Conservation (phyloP, 2,797 vertebrate species). For the Pipistrellus pipistrellus region DNA sequence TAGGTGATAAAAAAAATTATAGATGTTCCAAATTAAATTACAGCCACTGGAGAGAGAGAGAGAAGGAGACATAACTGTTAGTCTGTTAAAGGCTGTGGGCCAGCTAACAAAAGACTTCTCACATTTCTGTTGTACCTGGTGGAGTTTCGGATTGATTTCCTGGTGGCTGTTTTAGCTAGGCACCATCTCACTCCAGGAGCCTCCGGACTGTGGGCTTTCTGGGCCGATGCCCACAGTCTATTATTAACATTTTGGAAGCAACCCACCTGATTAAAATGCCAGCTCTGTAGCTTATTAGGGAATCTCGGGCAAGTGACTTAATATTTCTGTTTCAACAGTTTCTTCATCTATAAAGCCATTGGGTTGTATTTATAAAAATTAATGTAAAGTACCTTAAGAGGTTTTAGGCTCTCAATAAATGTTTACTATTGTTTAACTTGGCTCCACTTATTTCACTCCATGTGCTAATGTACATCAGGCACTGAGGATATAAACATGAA, state of each 20-base stretch:
- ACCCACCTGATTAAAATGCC: neutral
- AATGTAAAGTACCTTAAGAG: neutral
- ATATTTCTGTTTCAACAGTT: neutral
- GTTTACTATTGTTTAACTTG: neutral
- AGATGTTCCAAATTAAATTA: neutral
- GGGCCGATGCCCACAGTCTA: neutral
- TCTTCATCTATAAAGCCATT: neutral
- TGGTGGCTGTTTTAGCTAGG: neutral
- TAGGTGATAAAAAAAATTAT: neutral
- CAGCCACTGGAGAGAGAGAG: neutral
- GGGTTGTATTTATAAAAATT: neutral
- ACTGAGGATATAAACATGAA: slow-evolving; percentile 16
- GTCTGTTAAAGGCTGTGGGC: neutral
- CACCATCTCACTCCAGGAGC: neutral
- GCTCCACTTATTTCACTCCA: neutral
- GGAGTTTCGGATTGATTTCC: neutral
- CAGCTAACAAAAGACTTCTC: neutral
- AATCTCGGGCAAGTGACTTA: slow-evolving; percentile 1
- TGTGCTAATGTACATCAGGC: neutral
- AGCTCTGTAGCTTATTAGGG: neutral
- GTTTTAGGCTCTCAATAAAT: neutral
- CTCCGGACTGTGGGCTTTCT: neutral
- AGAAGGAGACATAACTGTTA: neutral
- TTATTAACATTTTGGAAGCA: slow-evolving; percentile 16
- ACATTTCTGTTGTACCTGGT: neutral